Evolutionary conservation across 2,888 invertebrate genomes (phyloP), one percentile per base, ranked within the genome.

Genomic region (Orgyia antiqua): DNA sequence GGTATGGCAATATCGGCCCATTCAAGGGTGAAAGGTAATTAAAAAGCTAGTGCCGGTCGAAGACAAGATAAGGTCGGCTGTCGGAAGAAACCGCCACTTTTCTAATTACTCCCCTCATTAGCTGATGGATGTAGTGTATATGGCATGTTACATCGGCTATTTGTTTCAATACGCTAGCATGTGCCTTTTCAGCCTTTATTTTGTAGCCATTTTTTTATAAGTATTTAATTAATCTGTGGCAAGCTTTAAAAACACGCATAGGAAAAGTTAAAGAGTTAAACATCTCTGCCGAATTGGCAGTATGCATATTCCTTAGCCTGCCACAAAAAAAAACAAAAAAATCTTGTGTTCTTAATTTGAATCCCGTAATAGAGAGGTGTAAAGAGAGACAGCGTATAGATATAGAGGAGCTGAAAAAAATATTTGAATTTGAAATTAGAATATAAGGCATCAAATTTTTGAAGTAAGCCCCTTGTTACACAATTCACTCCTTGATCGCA

Each of bases 21-120:
- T 25, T 36, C 40, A 45, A 42, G 69, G 70, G 68, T 51, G 65
- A 64, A 68, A 20, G n/a, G 73, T 82, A 83, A 84, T 84, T 83
- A 83, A 82, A 80, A 79, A 76, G 63, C 62, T 73, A 69, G 75
- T 72, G 65, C 72, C 65, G 69, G 76, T 73, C 72, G 77, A 84
- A 84, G 83, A 82, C 75, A 83, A 83, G 86, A 83, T 84, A 84
- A 84, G 76, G 77, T 61, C 58, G 59, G 54, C 57, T 51, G 70
- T 71, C 72, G 82, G 82, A 84, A 84, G 84, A 84, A 79, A 80
- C 73, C 68, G 39, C 69, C 82, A 82, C 76, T 79, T 75, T 82
- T 77, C 71, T 83, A 80, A 86, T 84, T 82, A 80, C 77, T 44
- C 68, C 68, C 23, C 82, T 80, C 86, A 86, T 84, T 86, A 86